A percentile compares a stretch with the other conserved stretches of the same genome.
These are phyloP conservation scores for Troilus luridus DNA, from an alignment of 2,888 invertebrate genomes.

Conservation along the genomic window DNA sequence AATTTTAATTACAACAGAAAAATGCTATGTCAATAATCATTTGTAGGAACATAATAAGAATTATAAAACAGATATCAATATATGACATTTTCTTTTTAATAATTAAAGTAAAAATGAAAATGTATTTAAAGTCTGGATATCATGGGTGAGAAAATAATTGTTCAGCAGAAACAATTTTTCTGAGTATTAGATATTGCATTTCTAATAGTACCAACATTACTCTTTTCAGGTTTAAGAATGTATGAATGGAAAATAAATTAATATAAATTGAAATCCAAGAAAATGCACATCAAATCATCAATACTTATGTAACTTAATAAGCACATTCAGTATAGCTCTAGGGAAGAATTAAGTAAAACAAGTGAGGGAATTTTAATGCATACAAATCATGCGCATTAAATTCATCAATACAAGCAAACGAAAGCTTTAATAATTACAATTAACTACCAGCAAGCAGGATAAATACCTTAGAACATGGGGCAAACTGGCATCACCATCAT, in stretches of 20 bases:
- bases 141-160: not conserved
- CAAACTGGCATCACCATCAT: conserved; percentile 62
- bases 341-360: not conserved
- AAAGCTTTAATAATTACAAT: conserved; percentile 16
- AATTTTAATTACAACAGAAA: too few species aligned
- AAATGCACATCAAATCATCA: not conserved
- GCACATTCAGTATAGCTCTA: not conserved
- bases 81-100: not conserved
- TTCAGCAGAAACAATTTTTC: not conserved
- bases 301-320: not conserved
- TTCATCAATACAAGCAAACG: not conserved
- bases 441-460: conserved; percentile 35
- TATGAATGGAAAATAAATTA: not conserved
- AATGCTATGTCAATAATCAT: not conserved
- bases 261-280: not conserved
- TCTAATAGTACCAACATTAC: not conserved
- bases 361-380: not conserved
- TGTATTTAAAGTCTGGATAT: not conserved
- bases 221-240: not conserved
- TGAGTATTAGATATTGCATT: not conserved
- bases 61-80: not conserved
- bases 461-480: conserved; percentile 64
- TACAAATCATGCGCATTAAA: not conserved
- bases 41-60: not conserved
- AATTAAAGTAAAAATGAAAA: not conserved